phyloP scores from a whole-genome alignment of 1,140 invertebrate genomes.

The Drosophila kepulauana region DNA sequence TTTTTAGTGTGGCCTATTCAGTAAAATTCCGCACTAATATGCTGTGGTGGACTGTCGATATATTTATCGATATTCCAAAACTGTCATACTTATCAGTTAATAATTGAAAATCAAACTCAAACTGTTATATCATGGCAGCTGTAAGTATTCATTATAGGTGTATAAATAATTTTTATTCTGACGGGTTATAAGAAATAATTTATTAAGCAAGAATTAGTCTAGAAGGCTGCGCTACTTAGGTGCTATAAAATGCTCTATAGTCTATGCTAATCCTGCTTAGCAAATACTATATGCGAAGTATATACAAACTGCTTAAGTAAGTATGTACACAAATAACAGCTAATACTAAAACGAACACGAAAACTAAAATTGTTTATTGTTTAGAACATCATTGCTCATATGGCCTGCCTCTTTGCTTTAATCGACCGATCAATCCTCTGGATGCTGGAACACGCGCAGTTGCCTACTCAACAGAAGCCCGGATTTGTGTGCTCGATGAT shows the following conservation, averaged over 20 bases:
- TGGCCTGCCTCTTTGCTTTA: slow-evolving; percentile 79
- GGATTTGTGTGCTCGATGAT: slow-evolving; percentile 98
- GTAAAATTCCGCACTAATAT: background rate
- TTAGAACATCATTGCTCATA: slow-evolving; percentile 69
- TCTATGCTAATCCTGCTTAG: slow-evolving; percentile 9
- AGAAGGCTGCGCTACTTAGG: slow-evolving; percentile 62
- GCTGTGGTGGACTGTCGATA: slow-evolving; percentile 7
- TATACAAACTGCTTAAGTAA: slow-evolving; percentile 37
- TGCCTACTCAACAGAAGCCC: slow-evolving; percentile 90
- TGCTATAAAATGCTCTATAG: slow-evolving; percentile 59
- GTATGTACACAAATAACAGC: slow-evolving; percentile 58
- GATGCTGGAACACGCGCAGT: background rate
- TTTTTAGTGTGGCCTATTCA: slow-evolving; percentile 19
- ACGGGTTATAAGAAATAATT: slow-evolving; percentile 63
- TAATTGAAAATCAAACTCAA: background rate
- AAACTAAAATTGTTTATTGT: slow-evolving; percentile 43
- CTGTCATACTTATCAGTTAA: background rate
- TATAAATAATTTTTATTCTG: background rate
- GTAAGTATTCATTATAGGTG: background rate
- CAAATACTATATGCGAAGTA: slow-evolving; percentile 7
- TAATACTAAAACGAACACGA: slow-evolving; percentile 34
- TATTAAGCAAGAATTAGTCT: slow-evolving; percentile 79
- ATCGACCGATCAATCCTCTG: slow-evolving; percentile 9
- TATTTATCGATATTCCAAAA: slow-evolving; percentile 1
- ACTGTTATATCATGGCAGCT: too few species aligned